These are phyloP conservation scores for Epinotia bilunana DNA, from an alignment of 2,888 invertebrate genomes.

Conservation along the genomic window DNA sequence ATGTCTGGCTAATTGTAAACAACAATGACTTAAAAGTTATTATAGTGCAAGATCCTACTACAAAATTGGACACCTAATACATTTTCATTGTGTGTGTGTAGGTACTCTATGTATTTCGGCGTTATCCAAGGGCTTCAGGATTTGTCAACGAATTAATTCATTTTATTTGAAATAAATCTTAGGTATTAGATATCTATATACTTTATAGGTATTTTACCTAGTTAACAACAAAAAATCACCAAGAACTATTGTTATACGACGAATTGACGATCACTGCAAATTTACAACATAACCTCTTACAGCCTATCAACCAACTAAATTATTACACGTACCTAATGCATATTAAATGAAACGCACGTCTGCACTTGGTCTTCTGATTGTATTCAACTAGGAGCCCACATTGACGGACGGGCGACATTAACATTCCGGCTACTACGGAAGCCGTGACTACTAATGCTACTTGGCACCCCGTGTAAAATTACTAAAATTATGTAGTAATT, in stretches of 20 bases:
- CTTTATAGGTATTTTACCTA: no score
- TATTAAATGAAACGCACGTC: background rate
- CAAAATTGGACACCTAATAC: background rate
- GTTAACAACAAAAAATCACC: no score
- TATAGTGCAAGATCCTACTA: background rate
- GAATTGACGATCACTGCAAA: background rate
- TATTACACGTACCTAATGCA: background rate
- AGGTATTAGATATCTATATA: no score
- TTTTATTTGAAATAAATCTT: no score
- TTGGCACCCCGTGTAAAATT: constrained; percentile 31
- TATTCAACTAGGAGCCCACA: constrained; percentile 59
- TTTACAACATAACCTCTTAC: background rate
- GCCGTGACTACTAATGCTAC: constrained; percentile 58
- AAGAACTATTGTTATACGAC: background rate
- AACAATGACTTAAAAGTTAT: background rate
- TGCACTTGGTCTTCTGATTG: constrained; percentile 49
- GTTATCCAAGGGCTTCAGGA: no score
- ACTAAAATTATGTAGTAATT: constrained; percentile 40
- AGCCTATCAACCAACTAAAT: background rate
- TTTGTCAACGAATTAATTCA: no score
- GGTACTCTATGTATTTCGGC: no score
- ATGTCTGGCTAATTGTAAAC: background rate
- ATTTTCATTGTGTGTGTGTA: background rate
- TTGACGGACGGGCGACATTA: constrained; percentile 58
- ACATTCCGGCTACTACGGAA: constrained; percentile 56